Evolutionary conservation across 2,113 vertebrate genomes (phyloP).

Genomic region (Oophaga pumilio): DNA sequence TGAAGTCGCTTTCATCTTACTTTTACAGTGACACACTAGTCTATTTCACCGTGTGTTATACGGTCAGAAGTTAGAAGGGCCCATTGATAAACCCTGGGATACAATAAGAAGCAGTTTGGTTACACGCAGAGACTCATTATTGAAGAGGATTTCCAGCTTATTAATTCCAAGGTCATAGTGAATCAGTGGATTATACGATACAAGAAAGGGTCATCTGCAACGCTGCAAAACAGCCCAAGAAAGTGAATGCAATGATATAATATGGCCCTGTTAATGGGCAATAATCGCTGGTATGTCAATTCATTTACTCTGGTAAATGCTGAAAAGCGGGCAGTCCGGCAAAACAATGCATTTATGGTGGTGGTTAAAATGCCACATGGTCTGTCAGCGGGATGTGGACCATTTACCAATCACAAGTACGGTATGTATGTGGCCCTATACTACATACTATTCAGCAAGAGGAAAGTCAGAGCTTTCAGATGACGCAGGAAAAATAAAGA

Average conservation of each 20-base stretch:
- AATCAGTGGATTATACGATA: slow-evolving; percentile 1
- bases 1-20: neutral
- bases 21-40: too few relatives aligned
- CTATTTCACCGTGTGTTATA: neutral
- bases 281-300: neutral
- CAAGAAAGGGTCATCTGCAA: neutral
- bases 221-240: neutral
- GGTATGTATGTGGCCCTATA: too few relatives aligned
- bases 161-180: neutral
- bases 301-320: neutral
- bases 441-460: too few relatives aligned
- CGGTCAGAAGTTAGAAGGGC: neutral
- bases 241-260: neutral
- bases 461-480: too few relatives aligned
- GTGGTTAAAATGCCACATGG: too few relatives aligned
- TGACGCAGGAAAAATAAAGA: too few relatives aligned
- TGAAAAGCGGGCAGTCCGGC: neutral
- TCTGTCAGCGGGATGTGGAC: too few relatives aligned
- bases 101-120: neutral
- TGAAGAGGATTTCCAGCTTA: neutral
- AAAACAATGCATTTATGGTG: too few relatives aligned
- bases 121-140: neutral
- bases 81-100: neutral
- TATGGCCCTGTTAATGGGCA: neutral
- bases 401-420: too few relatives aligned